Conservation (phyloP, 2,888 invertebrate species). For the Aphodius granarius region DNA sequence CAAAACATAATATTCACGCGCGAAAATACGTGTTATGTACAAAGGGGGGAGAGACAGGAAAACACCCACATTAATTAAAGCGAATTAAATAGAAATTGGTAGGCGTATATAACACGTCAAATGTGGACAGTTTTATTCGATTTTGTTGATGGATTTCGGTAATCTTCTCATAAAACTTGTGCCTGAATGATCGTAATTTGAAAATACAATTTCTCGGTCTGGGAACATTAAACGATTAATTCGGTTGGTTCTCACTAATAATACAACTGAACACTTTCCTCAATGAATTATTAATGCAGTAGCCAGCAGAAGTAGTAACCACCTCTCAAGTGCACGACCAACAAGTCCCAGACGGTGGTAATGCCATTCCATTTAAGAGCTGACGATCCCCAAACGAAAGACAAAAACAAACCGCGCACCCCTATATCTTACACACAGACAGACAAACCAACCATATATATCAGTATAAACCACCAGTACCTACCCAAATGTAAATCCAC, state of each 20-base stretch:
- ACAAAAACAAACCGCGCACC: too few species aligned
- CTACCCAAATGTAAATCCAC: constrained; percentile 36
- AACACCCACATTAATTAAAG: background rate
- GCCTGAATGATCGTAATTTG: too few species aligned
- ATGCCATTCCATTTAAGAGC: background rate
- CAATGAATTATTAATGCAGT: background rate
- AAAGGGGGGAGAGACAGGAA: background rate
- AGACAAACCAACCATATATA: background rate
- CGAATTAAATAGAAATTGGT: background rate
- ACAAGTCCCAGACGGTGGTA: background rate
- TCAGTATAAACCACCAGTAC: too few species aligned
- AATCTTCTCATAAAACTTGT: too few species aligned
- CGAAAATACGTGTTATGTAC: background rate
- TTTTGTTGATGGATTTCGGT: too few species aligned
- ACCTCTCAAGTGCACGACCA: background rate
- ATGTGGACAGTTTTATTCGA: too few species aligned
- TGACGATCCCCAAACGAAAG: too few species aligned
- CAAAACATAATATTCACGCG: background rate
- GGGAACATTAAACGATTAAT: background rate
- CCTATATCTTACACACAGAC: too few species aligned
- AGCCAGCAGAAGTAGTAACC: background rate
- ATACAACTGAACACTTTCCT: background rate
- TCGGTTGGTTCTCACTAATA: background rate
- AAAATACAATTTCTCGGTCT: background rate
- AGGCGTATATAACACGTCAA: background rate